phyloP scores from a whole-genome alignment of 2,888 invertebrate species.

The Sepioteuthis lessoniana region DNA sequence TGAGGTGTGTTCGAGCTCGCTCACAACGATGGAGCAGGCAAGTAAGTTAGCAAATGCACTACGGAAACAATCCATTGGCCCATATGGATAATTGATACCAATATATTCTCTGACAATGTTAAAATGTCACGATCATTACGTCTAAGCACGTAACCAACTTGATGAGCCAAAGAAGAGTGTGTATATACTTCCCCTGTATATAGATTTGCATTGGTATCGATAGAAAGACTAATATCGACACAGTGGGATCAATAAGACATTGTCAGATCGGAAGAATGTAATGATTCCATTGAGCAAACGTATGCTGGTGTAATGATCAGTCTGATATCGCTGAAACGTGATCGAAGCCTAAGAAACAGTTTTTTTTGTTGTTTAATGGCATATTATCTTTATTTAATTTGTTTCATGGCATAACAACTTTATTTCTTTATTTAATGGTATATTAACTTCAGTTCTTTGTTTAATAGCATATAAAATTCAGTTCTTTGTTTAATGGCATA shows the following conservation, averaged over 20 bases:
- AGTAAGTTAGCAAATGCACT: too few relatives aligned
- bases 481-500: too few relatives aligned
- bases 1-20: too few relatives aligned
- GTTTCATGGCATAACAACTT: too few relatives aligned
- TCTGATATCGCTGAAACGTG: neutral
- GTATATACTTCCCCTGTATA: neutral
- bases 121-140: neutral
- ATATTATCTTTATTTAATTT: too few relatives aligned
- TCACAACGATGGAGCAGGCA: too few relatives aligned
- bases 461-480: too few relatives aligned
- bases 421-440: too few relatives aligned
- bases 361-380: too few relatives aligned
- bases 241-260: neutral
- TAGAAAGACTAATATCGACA: neutral
- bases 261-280: neutral
- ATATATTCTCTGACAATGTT: neutral
- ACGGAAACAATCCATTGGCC: too few relatives aligned
- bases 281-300: neutral
- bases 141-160: neutral
- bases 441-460: too few relatives aligned
- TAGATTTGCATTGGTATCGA: neutral
- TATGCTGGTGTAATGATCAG: neutral
- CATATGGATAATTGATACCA: neutral
- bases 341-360: neutral
- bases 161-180: neutral